A percentile compares a stretch with the other conserved stretches of the same genome.
phyloP scores from a whole-genome alignment of 1,140 invertebrate species.

The Drosophila melanica region DNA sequence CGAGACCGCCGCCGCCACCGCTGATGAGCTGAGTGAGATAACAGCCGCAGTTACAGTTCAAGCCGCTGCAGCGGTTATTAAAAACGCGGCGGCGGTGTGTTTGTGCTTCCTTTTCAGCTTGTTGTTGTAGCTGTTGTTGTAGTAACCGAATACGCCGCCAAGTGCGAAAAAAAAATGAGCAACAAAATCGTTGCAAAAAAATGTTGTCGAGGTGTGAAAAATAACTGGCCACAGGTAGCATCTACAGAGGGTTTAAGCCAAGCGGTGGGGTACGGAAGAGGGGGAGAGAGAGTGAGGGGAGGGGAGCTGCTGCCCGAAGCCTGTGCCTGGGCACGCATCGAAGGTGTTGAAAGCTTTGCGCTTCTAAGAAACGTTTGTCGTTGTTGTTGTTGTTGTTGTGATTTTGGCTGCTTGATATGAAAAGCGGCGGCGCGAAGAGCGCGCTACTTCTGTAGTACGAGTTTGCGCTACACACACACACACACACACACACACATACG shows the following conservation, averaged over 20 bases:
- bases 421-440: background rate
- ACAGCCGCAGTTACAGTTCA: conserved; percentile 43
- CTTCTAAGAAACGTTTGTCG: conserved; percentile 80
- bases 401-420: conserved; percentile 71
- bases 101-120: conserved; percentile 9
- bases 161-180: conserved; percentile 57
- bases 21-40: conserved; percentile 75
- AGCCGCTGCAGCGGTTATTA: conserved; percentile 65
- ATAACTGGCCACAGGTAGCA: conserved; percentile 68
- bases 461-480: background rate
- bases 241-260: no score
- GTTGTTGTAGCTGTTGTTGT: conserved; percentile 33
- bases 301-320: conserved; percentile 15
- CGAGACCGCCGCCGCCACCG: conserved; percentile 34
- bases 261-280: background rate
- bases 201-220: conserved; percentile 84
- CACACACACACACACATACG: no score
- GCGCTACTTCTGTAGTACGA: conserved; percentile 49
- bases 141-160: conserved; percentile 78
- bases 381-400: conserved; percentile 52
- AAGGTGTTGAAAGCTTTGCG: conserved; percentile 80
- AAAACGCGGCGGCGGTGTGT: conserved; percentile 59
- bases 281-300: background rate
- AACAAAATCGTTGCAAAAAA: conserved; percentile 35
- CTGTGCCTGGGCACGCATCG: conserved; percentile 68